phyloP scores from a whole-genome alignment of 1,140 invertebrate species.

The Hestina assimilis region DNA sequence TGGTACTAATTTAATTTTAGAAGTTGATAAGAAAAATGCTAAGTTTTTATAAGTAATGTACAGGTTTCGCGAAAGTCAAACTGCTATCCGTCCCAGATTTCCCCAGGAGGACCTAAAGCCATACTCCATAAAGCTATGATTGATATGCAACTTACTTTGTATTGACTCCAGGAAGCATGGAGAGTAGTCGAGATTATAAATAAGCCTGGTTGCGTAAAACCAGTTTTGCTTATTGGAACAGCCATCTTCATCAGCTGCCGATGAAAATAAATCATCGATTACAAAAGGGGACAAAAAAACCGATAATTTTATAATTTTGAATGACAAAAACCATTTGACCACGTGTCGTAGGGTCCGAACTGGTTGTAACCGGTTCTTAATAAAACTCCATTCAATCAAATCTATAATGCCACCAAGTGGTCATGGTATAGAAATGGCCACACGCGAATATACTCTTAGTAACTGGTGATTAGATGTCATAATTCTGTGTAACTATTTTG shows the following conservation, averaged over 20 bases:
- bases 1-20: too few species aligned
- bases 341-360: slow-evolving; percentile 63
- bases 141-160: slow-evolving; percentile 13
- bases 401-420: slow-evolving; percentile 21
- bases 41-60: slow-evolving; percentile 6
- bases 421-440: too few species aligned
- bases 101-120: slow-evolving; percentile 10
- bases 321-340: slow-evolving; percentile 62
- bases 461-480: neutral
- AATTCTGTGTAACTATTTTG: neutral
- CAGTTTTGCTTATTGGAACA: neutral
- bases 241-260: slow-evolving; percentile 30
- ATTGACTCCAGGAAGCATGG: neutral
- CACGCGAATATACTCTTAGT: slow-evolving; percentile 30
- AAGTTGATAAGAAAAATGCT: slow-evolving; percentile 5
- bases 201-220: neutral
- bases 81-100: slow-evolving; percentile 14
- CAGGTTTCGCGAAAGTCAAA: slow-evolving; percentile 13
- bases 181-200: neutral
- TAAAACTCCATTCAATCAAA: slow-evolving; percentile 69
- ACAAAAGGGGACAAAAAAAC: slow-evolving; percentile 51
- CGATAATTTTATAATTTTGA: slow-evolving; percentile 63
- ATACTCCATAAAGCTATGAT: slow-evolving; percentile 15
- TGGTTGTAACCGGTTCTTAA: slow-evolving; percentile 64
- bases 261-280: slow-evolving; percentile 47